Base-by-base conservation (phyloP, 2,797 vertebrate genomes). In the Varecia variegata region DNA sequence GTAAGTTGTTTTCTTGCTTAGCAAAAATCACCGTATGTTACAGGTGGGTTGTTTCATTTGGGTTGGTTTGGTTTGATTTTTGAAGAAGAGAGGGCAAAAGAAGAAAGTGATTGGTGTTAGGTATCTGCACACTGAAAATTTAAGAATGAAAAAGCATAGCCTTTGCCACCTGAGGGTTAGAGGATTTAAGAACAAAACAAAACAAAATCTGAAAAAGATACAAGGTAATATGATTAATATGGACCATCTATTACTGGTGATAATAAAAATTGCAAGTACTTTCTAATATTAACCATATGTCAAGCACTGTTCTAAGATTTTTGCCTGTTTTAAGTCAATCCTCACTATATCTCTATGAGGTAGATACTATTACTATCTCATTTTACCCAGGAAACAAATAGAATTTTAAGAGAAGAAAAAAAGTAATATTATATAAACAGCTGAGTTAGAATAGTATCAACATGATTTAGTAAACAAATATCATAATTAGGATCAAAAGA, bases 11-110 rank as follows among this genome's bases (percentile, higher is more conserved):
- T 97, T 58, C 76, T 58, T 88, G 62, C 10, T 97, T 95, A 96
- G 38, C 67, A 95, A 87, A 32, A 93, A 77, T 92, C 90, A 38
- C 65, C 85, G 1, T 47, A 45, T 93, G 95, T 92, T 88, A 43
- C 60, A 60, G 2, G 54, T 94, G 38, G 25, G 12, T 52, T 76
- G 60, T 32, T 54, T 82, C 3, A 7, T 82, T 95, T 80, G 27
- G 1, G 68, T 83, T 80, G 27, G 40, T 9, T 79, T 86, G 91
- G 0, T 32, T 93, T 74, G 65, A 18, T 58, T 40, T 50, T 79
- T 68, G 96, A 94, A 90, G 60, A 92, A 94, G 58, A 95, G 93
- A 60, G 68, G 58, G 88, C 94, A 95, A 92, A 67, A 88, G 80
- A 92, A 98, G 91, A 58, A 89, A 50, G 60, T 5, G 1, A 27